phyloP scores from a whole-genome alignment of 2,113 vertebrate genomes.

The Odontophorus gujanensis region DNA sequence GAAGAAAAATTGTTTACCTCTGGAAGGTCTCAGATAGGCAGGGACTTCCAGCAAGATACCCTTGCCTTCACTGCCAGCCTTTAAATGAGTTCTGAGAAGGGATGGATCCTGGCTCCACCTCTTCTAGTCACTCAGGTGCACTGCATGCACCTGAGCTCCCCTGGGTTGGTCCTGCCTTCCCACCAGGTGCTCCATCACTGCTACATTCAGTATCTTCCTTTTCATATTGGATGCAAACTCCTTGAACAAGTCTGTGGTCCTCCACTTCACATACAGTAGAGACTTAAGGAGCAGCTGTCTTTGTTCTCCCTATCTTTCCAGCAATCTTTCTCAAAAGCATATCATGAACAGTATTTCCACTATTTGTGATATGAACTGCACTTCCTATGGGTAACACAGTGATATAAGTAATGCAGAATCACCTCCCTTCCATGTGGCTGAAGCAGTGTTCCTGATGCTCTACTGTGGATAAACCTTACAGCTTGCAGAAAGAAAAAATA shows the following conservation, averaged over 20 bases:
- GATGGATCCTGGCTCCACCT: too few relatives aligned
- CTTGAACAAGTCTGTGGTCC: not conserved
- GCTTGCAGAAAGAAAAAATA: not conserved
- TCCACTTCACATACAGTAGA: not conserved
- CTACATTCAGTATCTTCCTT: not conserved
- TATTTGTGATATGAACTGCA: not conserved
- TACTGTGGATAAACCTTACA: not conserved
- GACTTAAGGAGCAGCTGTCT: not conserved
- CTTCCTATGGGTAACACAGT: not conserved
- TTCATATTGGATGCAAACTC: not conserved
- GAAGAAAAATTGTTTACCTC: too few relatives aligned
- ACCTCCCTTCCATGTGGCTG: not conserved
- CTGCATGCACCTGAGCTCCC: too few relatives aligned
- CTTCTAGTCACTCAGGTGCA: too few relatives aligned
- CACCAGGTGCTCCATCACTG: too few relatives aligned
- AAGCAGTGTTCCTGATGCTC: not conserved
- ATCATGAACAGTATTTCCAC: not conserved
- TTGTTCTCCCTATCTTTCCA: not conserved
- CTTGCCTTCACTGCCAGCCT: too few relatives aligned
- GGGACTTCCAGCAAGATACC: too few relatives aligned
- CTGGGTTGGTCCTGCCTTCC: too few relatives aligned
- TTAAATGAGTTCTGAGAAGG: too few relatives aligned
- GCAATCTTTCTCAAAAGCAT: not conserved
- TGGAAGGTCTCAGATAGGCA: too few relatives aligned
- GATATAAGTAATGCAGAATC: not conserved